Evolutionary conservation across 2,888 invertebrate genomes (phyloP), one percentile per base, ranked within the genome.

Genomic region (Coenonympha glycerion): DNA sequence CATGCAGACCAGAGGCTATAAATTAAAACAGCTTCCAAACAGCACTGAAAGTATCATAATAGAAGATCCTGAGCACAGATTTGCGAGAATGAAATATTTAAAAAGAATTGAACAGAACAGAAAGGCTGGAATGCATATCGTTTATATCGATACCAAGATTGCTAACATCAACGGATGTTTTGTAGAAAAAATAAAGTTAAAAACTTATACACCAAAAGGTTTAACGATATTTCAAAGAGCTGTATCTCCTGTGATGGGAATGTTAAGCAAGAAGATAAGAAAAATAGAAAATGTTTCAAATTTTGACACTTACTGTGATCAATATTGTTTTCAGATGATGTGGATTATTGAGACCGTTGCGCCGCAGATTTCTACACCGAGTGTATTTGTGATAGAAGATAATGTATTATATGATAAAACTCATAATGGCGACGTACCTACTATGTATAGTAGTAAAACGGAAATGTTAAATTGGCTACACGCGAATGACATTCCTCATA

Each of bases 41-140:
- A 52, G 53, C 1, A 37, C 55, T n/a, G 62, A 52, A 40, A 55
- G 41, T 11, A 55, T 66, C 1, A 8, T 68, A 1, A 39, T 64
- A 4, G 69, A 69, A 50, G 52, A 62, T 1, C 55, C 60, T 0
- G 49, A 60, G 13, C 57, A 58, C 22, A 28, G 52, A 6, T 45
- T 52, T 3, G 37, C 18, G 3, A 62, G 61, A 24, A 59, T 63
- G 11, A 53, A 56, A 16, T 69, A 63, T 45, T 49, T 69, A 2
- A 34, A 58, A 0, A 40, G 54, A 44, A 60, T 68, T 19, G 50
- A 45, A 2, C 36, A 52, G 3, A 60, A 57, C 8, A 61, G 67
- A 37, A 49, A 56, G 4, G 24, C 13, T 16, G 52, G 36, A 9
- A 21, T 22, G 5, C 9, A 19, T 31, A 40, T 47, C 30, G 42